Base-by-base conservation (phyloP, 2,113 vertebrate genomes). In the Nyctereutes procyonoides region DNA sequence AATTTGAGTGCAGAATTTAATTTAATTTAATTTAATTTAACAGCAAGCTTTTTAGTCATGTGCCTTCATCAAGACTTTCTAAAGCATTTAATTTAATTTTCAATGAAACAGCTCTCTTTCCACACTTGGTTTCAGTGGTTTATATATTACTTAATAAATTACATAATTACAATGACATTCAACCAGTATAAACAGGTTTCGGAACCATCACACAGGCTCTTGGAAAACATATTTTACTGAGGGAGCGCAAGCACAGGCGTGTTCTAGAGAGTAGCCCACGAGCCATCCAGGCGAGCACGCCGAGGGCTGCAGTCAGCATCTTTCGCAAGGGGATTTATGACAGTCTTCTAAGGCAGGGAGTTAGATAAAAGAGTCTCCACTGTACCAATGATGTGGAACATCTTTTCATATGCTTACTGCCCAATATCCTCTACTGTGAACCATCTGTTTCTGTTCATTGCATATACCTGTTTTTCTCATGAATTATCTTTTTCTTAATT, bases 101-200 rank as follows among this genome's bases (percentile, higher is more conserved):
- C 86, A 97, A 14, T 6, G 32, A 69, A 94, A 91, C 24, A 74
- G 60, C 55, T 96, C 73, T 65, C 77, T 89, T 81, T 95, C 62
- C 60, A 79, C 30, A 30, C 30, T 65, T n/a, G 65, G 55, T 93
- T 88, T 82, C 82, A 74, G 10, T 53, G 60, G 71, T 65, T 94
- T 88, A 73, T 24, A 35, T 55, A 77, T 96, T 81, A 95, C 77
- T 97, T 94, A 93, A 96, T 96, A 79, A 90, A 95, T 97, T 83
- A 93, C 35, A 28, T 85, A 88, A 97, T 93, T 88, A 96, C 24
- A 79, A 73, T 81, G 85, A 65, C 71, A 88, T 65, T 85, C 80
- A 85, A 91, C 80, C 22, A 88, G 81, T n/a, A 94, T 58, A 67
- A 95, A 93, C 69, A 38, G 55, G 76, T 93, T 83, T 81, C 58